Base-by-base conservation (phyloP, 2,113 vertebrate species). In the Perccottus glenii region DNA sequence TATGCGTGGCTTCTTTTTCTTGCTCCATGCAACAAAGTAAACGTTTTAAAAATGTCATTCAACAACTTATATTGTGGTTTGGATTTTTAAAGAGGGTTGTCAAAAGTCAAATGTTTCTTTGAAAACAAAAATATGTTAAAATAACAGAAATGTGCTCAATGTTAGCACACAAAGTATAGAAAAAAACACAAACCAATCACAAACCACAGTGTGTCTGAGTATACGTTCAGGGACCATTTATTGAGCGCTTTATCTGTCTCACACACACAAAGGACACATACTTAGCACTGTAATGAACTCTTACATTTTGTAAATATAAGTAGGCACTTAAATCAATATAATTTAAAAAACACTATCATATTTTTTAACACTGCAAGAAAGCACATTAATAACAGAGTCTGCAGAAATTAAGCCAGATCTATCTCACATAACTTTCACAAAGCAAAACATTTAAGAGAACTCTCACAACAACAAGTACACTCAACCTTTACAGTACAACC, bases 331-430 rank as follows among this genome's bases (percentile, higher is more conserved):
- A 66, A 38, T 69, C 19, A 73, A 71, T 71, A 87, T 83, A 91
- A 90, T 70, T 89, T 90, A 89, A 78, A 84, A 81, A 70, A 36
- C 64, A 75, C 67, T 78, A 82, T 75, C 55, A 71, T 33, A 52
- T 11, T 64, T 64, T 71, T 36, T 51, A 82, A 81, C 87, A 85
- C 76, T 85, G 85, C 76, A 78, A 70, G 45, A 51, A 85, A 59
- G 53, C 68, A 84, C 59, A 74, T 65, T 14, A 43, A 75, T 65
- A 66, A 57, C 60, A 33, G 40, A 70, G 64, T 70, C 52, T 46
- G 62, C 38, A 42, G 66, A 70, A 75, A 58, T 55, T 35, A 68
- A 59, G 60, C 43, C 27, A 67, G 58, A 75, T 58, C 27, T 19
- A 61, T 75, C 38, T 67, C 19, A 56, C 46, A 60, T 46, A n/a